A percentile compares a stretch with the other conserved stretches of the same genome.
These are phyloP conservation scores for Drosophila ficusphila DNA, from an alignment of 1,140 invertebrate species.

Conservation along the genomic window DNA sequence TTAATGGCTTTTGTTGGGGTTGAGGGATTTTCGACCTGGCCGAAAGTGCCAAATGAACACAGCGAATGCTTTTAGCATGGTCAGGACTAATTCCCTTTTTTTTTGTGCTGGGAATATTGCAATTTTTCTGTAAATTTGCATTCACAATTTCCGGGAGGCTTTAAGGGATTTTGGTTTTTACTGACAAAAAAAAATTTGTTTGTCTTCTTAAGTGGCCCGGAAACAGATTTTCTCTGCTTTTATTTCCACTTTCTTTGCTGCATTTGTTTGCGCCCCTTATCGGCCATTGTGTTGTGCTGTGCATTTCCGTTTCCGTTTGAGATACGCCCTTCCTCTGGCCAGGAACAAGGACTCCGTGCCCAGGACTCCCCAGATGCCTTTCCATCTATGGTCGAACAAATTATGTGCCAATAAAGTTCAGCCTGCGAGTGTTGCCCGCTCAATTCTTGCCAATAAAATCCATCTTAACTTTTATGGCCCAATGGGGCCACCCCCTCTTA, in stretches of 20 bases:
- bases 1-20: constrained; percentile 43
- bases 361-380: constrained; percentile 11
- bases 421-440: constrained; percentile 14
- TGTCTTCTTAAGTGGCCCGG: constrained; percentile 23
- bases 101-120: constrained; percentile 12
- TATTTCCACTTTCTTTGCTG: constrained; percentile 26
- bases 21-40: constrained; percentile 37
- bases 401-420: constrained; percentile 76
- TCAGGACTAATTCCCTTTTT: constrained; percentile 26
- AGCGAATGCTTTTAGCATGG: constrained; percentile 28
- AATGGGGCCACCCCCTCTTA: constrained; percentile 21
- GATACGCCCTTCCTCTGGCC: background rate
- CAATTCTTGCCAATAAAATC: constrained; percentile 78
- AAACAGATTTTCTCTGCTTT: constrained; percentile 15
- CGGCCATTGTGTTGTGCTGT: constrained; percentile 23
- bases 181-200: background rate
- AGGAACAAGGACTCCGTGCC: background rate
- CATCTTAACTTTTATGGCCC: constrained; percentile 75
- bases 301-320: constrained; percentile 41
- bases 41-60: constrained; percentile 13
- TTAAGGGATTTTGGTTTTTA: background rate
- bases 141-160: background rate
- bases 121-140: constrained; percentile 25
- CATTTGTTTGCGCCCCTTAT: constrained; percentile 37
- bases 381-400: constrained; percentile 62